A percentile compares a stretch with the other conserved stretches of the same genome.
phyloP scores from a whole-genome alignment of 2,888 invertebrate species.

The Hipparchia semele region DNA sequence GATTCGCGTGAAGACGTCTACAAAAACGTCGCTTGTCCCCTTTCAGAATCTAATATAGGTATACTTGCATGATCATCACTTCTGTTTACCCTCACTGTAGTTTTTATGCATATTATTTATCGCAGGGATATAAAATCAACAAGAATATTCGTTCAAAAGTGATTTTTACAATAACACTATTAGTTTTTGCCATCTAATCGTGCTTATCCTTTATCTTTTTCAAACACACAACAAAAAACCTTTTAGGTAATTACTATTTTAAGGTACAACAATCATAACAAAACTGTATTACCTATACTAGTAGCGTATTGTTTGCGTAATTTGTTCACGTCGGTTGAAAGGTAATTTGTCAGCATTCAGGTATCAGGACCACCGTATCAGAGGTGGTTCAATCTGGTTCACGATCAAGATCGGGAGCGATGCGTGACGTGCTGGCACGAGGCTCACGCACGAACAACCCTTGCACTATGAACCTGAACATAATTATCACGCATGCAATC shows the following conservation, averaged over 20 bases:
- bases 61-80: too few species aligned
- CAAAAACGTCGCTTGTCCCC: too few species aligned
- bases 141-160: neutral
- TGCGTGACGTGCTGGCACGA: conserved; percentile 45
- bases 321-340: conserved; percentile 30
- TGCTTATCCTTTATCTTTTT: neutral
- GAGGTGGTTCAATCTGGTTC: conserved; percentile 29
- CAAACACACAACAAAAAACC: conserved; percentile 5
- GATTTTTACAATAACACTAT: conserved; percentile 3
- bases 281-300: neutral
- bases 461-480: conserved; percentile 45
- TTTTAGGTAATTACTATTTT: neutral
- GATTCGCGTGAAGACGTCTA: too few species aligned
- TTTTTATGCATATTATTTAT: neutral
- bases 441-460: conserved; percentile 44
- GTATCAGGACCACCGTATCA: conserved; percentile 29
- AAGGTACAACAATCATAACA: neutral
- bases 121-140: neutral
- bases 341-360: conserved; percentile 35
- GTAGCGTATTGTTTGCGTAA: conserved; percentile 16
- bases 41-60: too few species aligned
- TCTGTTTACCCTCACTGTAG: too few species aligned
- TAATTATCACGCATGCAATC: conserved; percentile 40
- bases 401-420: conserved; percentile 36
- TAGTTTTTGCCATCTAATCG: conserved; percentile 5